Base-by-base conservation (phyloP, 2,113 vertebrate species). In the Pteruthius melanotis region DNA sequence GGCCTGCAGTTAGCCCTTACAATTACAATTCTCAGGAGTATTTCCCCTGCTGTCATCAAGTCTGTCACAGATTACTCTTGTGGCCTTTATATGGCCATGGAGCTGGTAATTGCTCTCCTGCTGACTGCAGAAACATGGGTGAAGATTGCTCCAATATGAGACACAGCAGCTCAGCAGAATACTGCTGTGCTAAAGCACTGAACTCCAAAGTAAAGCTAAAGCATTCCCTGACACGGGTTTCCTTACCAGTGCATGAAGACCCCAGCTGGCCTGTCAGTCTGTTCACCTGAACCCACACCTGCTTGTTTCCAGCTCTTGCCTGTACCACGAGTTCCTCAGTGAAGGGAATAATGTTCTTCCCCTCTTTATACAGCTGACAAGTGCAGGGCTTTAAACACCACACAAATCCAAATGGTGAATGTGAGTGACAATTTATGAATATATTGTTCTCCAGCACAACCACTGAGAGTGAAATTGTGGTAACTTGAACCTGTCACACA, bases 41-140 rank as follows among this genome's bases (percentile, higher is more conserved):
- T 85, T 95, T 93, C 78, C 87, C 35, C 63, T 80, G 63, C 78
- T 96, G 95, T 94, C 94, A 90, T 93, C 77, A 93, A 89, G 76
- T 91, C 70, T 80, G 53, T 87, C 81, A 85, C 13, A 49, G 64
- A 60, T 65, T 72, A 49, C 37, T 85, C 21, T 33, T 64, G 57
- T 53, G 57, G 45, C 56, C 69, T 87, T 91, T 92, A 88, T 79
- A 85, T 15, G 74, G 74, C 42, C 49, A 52, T 33, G 24, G 64
- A 89, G 39, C 59, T 85, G 50, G 19, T 81, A 86, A 83, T 35
- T 74, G 63, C 45, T 85, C 57, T 79, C 54, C 50, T 26, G 59
- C 21, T 83, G 72, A 47, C 64, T 83, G 56, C 54, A 81, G 76
- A 86, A 47, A 21, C 33, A 5, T 57, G 54, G 44, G 42, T 75